Evolutionary conservation across 2,797 vertebrate species (phyloP), one percentile per base, ranked within the genome.

Genomic region (Gymnopithys bicolor): DNA sequence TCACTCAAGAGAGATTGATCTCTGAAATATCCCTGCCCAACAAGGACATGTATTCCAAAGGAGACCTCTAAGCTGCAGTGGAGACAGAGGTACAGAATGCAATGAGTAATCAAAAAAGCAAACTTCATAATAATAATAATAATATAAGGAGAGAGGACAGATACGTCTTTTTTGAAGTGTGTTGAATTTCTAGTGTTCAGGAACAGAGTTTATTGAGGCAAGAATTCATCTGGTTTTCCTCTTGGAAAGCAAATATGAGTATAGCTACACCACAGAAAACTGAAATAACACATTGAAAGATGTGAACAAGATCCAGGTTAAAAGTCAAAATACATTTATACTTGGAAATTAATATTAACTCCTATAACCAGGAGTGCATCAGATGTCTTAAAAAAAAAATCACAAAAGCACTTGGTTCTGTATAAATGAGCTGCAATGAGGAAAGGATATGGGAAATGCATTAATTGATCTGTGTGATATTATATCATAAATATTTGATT

Each of bases 21-120:
- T 79, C 58, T 67, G 63, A 87, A 82, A 79, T 39, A 45, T 8
- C 45, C 23, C 8, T 21, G 39, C 25, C 58, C 60, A 66, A 32
- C 1, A 1, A 51, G 14, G 25, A 46, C 22, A 6, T 0, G 0
- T 19, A 15, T 25, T 45, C 48, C 46, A 63, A 41, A 45, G 24
- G 41, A 66, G 15, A 83, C 7, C n/a, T 63, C 55, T 14, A n/a
- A 73, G 28, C 19, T 70, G 39, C 49, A 43, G 23, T 3, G 30
- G 11, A 91, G 48, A 71, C 48, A 18, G 27, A 73, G 33, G 14
- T 52, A 86, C 46, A 84, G 32, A 74, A 78, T 8, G 37, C 35
- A 91, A 19, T 7, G 81, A 46, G 58, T 46, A 60, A 51, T 32
- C 56, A 74, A 48, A 53, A 87, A 91, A 64, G 23, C 7, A 68